phyloP scores from a whole-genome alignment of 2,113 vertebrate species.

The Anser cygnoides region DNA sequence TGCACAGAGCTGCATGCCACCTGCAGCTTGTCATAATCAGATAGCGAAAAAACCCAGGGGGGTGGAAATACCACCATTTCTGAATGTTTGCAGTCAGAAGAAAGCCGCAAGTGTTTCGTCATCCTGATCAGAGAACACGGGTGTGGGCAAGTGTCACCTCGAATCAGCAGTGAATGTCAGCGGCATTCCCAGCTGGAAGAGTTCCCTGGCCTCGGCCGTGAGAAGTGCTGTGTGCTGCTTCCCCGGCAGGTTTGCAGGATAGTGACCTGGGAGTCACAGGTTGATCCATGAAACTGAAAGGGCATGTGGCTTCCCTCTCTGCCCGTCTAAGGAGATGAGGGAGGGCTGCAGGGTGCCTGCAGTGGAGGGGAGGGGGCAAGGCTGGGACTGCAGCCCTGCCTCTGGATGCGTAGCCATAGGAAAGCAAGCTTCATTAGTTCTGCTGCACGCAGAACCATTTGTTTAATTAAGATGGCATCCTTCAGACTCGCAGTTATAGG shows the following conservation, averaged over 20 bases:
- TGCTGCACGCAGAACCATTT: neutral
- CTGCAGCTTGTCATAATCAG: neutral
- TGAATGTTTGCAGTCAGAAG: neutral
- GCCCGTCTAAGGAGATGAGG: neutral
- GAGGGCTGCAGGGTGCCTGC: neutral
- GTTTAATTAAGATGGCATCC: neutral
- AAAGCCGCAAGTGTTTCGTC: neutral
- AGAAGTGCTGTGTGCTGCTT: neutral
- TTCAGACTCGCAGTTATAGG: neutral
- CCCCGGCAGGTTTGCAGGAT: neutral
- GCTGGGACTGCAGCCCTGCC: neutral
- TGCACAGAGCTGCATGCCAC: fast-evolving
- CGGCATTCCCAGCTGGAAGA: neutral
- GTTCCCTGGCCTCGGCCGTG: too few species aligned
- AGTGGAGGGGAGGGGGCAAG: fast-evolving
- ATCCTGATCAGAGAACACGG: neutral
- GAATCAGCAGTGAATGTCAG: neutral
- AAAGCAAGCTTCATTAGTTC: neutral
- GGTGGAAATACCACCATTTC: neutral
- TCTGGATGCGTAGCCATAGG: neutral
- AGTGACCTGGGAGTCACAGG: neutral
- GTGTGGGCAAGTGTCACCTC: neutral
- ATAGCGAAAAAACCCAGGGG: neutral
- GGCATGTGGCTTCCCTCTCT: fast-evolving
- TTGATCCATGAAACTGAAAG: neutral